phyloP scores from a whole-genome alignment of 2,797 vertebrate genomes.

The Fistularia commersonii region DNA sequence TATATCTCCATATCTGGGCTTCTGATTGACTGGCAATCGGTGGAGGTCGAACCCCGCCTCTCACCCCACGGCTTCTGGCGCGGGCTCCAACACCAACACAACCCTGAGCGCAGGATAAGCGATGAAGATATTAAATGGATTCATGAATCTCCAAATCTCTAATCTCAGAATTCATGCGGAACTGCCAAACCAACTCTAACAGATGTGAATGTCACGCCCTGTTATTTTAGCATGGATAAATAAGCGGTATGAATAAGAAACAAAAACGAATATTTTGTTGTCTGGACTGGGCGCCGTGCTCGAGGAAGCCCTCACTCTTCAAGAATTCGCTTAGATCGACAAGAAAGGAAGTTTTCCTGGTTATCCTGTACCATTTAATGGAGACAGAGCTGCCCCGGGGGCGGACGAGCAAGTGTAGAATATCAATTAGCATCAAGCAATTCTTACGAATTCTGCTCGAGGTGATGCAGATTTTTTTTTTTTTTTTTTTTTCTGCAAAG shows the following conservation, averaged over 20 bases:
- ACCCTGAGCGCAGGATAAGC: too few relatives aligned
- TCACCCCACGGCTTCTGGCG: too few relatives aligned
- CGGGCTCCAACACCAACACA: too few relatives aligned
- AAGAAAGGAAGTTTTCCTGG: slow-evolving; percentile 60
- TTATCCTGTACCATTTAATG: slow-evolving; percentile 61
- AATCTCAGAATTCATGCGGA: neutral
- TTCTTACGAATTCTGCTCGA: slow-evolving; percentile 46
- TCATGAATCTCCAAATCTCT: too few relatives aligned
- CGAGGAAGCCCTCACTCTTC: slow-evolving; percentile 35
- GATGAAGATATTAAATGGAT: too few relatives aligned
- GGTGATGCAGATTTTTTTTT: slow-evolving; percentile 31
- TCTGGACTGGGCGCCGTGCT: slow-evolving; percentile 23
- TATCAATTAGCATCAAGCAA: slow-evolving; percentile 71
- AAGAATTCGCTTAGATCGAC: slow-evolving; percentile 62
- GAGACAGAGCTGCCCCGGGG: slow-evolving; percentile 55
- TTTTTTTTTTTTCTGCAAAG: slow-evolving; percentile 15
- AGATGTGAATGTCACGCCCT: neutral
- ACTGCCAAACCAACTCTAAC: neutral
- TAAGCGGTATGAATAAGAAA: neutral
- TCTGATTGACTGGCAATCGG: too few relatives aligned
- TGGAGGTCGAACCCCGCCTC: too few relatives aligned
- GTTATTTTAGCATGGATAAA: slow-evolving; percentile 2
- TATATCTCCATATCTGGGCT: too few relatives aligned
- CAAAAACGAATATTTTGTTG: neutral
- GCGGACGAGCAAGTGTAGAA: slow-evolving; percentile 62